Evolutionary conservation across 2,797 vertebrate species (phyloP).

Genomic region (Momotus momota): DNA sequence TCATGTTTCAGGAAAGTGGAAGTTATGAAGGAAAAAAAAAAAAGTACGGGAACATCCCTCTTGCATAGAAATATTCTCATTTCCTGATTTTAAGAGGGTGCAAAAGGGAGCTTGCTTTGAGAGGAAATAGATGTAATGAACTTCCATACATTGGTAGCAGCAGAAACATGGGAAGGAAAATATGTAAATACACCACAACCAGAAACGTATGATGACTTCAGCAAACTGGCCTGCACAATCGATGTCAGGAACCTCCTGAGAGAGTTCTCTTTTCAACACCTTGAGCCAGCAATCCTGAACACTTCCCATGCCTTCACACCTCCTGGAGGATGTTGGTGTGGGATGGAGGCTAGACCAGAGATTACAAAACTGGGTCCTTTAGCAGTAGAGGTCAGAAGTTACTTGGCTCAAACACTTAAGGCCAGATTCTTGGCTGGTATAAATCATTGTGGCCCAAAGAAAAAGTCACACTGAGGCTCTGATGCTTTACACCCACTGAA

Average conservation of each 20-base stretch:
- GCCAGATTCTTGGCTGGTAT: not conserved
- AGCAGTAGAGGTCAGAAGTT: not conserved
- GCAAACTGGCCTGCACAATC: not conserved
- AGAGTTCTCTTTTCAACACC: not conserved
- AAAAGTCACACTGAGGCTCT: not conserved
- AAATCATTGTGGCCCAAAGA: not conserved
- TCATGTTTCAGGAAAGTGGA: not conserved
- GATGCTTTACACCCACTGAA: slow-evolving; percentile 30
- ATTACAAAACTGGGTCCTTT: not conserved
- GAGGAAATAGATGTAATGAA: not conserved
- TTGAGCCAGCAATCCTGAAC: not conserved
- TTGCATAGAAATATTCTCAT: slow-evolving; percentile 7
- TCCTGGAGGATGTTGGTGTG: accelerated
- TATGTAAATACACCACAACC: not conserved
- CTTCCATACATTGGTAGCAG: accelerated
- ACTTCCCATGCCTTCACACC: not conserved
- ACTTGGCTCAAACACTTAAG: not conserved
- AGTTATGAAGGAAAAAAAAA: not conserved
- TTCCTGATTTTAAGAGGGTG: not conserved
- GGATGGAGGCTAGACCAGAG: not conserved
- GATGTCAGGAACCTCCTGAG: not conserved
- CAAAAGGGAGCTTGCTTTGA: not conserved
- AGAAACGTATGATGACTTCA: not conserved
- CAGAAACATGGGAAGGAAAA: not conserved
- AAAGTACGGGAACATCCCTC: not conserved